Evolutionary conservation across 35 echinoderm and acorn worm species (phyloP).

Genomic region (Patiria miniata): DNA sequence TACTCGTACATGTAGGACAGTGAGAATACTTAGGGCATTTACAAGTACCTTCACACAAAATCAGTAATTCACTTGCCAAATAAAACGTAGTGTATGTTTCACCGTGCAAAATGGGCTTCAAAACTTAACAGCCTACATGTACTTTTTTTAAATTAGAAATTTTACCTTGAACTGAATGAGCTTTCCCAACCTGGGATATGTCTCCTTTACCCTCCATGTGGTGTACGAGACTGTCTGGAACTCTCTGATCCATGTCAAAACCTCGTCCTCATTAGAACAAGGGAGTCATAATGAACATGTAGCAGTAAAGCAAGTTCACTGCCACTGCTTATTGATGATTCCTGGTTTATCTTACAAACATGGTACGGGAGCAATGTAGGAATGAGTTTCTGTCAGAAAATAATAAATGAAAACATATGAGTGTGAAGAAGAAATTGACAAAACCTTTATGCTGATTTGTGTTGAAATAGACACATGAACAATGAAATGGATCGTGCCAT

Average conservation of each 20-base stretch:
- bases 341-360: not conserved
- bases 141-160: no score
- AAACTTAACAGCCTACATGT: no score
- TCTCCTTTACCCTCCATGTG: slow-evolving; percentile 31
- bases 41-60: no score
- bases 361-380: not conserved
- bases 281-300: no score
- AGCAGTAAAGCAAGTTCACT: not conserved
- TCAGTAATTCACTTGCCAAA: no score
- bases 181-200: slow-evolving; percentile 9
- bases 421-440: not conserved
- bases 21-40: no score
- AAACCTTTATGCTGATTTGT: not conserved
- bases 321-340: not conserved
- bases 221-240: not conserved
- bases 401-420: not conserved
- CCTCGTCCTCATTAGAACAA: not conserved
- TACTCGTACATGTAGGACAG: no score
- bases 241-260: slow-evolving; percentile 2
- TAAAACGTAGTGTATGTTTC: no score
- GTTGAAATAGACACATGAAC: not conserved
- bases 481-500: no score
- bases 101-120: no score
- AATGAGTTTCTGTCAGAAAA: not conserved
- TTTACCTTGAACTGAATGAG: not conserved